Evolutionary conservation across 2,888 invertebrate species (phyloP), one percentile per base, ranked within the genome.

Genomic region (Phanerotoma sp.): DNA sequence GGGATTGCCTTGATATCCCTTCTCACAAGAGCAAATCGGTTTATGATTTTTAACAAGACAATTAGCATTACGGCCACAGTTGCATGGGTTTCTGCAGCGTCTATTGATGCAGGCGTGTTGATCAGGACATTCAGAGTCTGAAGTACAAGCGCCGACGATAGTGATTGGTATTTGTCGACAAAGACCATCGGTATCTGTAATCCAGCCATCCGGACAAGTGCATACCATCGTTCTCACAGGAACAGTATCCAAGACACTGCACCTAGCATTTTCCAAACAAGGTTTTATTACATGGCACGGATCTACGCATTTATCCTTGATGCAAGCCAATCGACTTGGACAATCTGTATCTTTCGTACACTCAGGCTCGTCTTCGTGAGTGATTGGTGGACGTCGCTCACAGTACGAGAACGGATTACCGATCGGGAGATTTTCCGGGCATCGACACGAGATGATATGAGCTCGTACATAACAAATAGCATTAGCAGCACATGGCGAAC

Each of bases 151-250:
- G 5, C 87, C 79, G 11, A 77, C 73, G 6, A 75, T 70, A 18
- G 64, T 54, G 11, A 77, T 80, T 63, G 85, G 85, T 58, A 86
- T 83, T 52, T 88, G 85, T 69, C 84, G 86, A 70, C 93, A 93
- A 70, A 88, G 84, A 54, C 91, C 92, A 65, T 85, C 85, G 63
- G 86, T 82, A 68, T 91, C 87, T 0, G 91, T 90, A 58, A 91
- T 86, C 82, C 87, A 92, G 42, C 91, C 89, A 65, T 89, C 88
- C 0, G 92, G 91, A 68, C 93, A 93, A 54, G 90, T 89, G 72
- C 93, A 94, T 42, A 91, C 88, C 84, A 94, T 87, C 4, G 93
- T 93, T 62, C 93, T 81, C 49, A 93, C 89, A 18, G 93, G 93
- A 35, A 88, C 82, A 56, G 93, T 92, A 69, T 94, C 91, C 13